Evolutionary conservation across 2,113 vertebrate genomes (phyloP), one percentile per base, ranked within the genome.

Genomic region (Oreochromis tanganicae): DNA sequence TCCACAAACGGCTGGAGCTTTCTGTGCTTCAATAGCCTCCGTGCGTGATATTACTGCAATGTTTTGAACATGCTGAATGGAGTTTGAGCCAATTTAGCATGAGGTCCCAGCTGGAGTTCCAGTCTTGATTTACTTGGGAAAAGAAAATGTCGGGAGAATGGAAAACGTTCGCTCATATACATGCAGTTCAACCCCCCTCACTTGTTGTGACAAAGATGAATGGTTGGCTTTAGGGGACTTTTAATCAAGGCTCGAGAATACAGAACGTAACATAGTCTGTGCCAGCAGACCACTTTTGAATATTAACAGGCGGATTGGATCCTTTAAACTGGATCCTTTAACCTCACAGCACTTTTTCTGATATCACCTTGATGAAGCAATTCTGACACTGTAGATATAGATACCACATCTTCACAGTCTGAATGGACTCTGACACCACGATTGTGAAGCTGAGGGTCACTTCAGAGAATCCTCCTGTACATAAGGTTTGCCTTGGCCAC

Each of bases 271-370:
- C 48, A 56, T 80, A 55, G 87, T 19, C 8, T 73, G 24, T 89
- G 92, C 95, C 93, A 93, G 89, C 78, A 84, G 90, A 91, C 83
- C 85, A 91, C 91, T 92, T 86, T 82, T 52, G 66, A 87, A 91
- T 86, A 86, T 91, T 52, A 89, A 86, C 59, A 56, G 83, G 21
- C 80, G 52, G 12, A 85, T 87, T 83, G 36, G 54, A 84, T 57
- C 29, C 75, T 55, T 85, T 85, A 83, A n/a, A n/a, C 61, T 66
- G 36, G 34, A 66, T 73, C 21, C 5, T 46, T 73, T 27, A 73
- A 73, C 13, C 55, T 57, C 36, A 66, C n/a, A 55, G 38, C 11
- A 36, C 21, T 12, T 8, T 27, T 6, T 50, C 19, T 36, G 16
- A 84, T 17, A 36, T 85, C 17, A 27, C 57, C 16, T 36, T n/a